phyloP scores from a whole-genome alignment of 1,140 invertebrate genomes.

The Cotesia typhae region DNA sequence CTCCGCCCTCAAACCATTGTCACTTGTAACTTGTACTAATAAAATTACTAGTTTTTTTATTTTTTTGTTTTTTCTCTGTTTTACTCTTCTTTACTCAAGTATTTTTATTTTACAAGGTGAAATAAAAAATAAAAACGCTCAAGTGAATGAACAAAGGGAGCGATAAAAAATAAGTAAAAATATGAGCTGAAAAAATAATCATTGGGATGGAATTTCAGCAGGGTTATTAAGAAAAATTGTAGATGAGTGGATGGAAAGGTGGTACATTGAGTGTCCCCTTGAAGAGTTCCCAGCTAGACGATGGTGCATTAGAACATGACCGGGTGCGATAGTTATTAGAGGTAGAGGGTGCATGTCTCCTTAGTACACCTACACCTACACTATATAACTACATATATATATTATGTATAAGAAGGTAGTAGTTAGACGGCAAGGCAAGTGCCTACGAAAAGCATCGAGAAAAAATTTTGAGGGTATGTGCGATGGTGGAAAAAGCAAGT shows the following conservation, averaged over 20 bases:
- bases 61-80: constrained; percentile 26
- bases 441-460: background rate
- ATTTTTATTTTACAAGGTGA: background rate
- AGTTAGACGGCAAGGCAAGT: constrained; percentile 20
- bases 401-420: background rate
- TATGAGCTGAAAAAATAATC: background rate
- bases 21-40: constrained; percentile 1
- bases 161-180: too few relatives aligned
- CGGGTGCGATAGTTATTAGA: background rate
- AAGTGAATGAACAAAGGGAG: constrained; percentile 10
- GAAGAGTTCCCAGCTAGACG: constrained; percentile 28
- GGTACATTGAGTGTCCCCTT: constrained; percentile 21
- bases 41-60: constrained; percentile 20
- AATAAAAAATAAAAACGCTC: constrained; percentile 35
- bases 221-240: constrained; percentile 42
- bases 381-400: background rate
- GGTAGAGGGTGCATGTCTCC: too few relatives aligned
- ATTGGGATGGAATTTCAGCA: constrained; percentile 15
- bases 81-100: constrained; percentile 20
- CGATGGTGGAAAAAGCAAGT: constrained; percentile 27
- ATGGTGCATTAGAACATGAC: constrained; percentile 25
- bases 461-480: background rate
- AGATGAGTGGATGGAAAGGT: constrained; percentile 12
- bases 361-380: background rate
- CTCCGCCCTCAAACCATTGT: background rate